Conservation (phyloP, 2,797 vertebrate genomes). For the Gadopsis bispinosus region DNA sequence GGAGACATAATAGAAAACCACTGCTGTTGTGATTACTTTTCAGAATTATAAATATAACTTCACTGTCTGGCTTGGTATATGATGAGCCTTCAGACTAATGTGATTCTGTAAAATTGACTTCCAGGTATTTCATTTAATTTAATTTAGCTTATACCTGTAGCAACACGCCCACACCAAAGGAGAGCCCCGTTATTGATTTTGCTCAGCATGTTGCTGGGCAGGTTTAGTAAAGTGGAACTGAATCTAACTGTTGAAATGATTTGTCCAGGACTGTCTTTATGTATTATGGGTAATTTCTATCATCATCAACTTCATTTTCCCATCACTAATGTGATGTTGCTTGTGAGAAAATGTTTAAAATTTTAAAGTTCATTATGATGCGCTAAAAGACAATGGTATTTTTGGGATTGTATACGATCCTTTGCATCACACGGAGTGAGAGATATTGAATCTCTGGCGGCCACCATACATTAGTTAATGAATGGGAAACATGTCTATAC, state of each 20-base stretch:
- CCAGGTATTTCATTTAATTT: not conserved
- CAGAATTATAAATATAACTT: not conserved
- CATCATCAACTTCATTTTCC: not conserved
- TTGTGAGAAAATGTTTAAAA: not conserved
- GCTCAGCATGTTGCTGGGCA: not conserved
- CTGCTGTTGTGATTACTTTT: not conserved
- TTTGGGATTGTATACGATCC: too few relatives aligned
- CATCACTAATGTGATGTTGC: not conserved
- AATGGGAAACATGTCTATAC: too few relatives aligned
- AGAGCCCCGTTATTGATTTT: not conserved
- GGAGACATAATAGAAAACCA: not conserved
- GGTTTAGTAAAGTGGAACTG: not conserved
- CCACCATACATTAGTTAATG: too few relatives aligned
- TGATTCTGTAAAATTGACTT: constrained; percentile 4
- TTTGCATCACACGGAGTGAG: too few relatives aligned
- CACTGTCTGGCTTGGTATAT: not conserved
- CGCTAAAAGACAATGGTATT: too few relatives aligned
- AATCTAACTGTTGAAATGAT: not conserved
- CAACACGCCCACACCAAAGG: constrained; percentile 1
- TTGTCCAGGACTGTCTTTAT: not conserved
- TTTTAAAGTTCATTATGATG: too few relatives aligned
- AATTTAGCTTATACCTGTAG: constrained; percentile 29
- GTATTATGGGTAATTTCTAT: not conserved
- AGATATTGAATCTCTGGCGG: too few relatives aligned
- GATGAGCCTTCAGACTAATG: not conserved